Evolutionary conservation across 2,797 vertebrate genomes (phyloP).

Genomic region (Artibeus jamaicensis): DNA sequence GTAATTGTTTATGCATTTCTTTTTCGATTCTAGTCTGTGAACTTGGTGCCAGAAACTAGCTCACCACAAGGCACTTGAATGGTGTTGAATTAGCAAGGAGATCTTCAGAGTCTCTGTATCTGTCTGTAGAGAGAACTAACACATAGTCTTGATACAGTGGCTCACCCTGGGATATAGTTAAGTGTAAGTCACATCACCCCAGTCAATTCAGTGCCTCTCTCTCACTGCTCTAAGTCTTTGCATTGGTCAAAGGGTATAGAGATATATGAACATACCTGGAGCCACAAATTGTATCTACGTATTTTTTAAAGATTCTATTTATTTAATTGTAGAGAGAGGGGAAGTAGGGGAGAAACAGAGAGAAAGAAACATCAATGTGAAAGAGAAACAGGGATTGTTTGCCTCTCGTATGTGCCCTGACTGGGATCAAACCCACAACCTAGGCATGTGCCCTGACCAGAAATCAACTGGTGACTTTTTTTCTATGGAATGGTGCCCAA

Average conservation of each 20-base stretch:
- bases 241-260: background rate
- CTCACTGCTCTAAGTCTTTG: background rate
- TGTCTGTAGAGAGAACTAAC: background rate
- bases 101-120: background rate
- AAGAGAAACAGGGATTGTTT: background rate
- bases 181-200: background rate
- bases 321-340: background rate
- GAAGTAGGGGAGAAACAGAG: background rate
- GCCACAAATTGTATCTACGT: background rate
- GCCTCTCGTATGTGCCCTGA: background rate
- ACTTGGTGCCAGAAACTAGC: background rate
- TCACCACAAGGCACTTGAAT: background rate
- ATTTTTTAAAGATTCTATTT: background rate
- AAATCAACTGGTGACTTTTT: background rate
- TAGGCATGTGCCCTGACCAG: too few relatives aligned
- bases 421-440: background rate
- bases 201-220: background rate
- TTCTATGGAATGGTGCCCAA: background rate
- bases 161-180: background rate
- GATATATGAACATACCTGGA: background rate
- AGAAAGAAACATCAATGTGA: background rate
- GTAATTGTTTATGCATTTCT: background rate
- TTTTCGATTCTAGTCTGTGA: background rate
- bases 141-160: background rate
- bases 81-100: background rate